Evolutionary conservation across 1,140 invertebrate species (phyloP).

Genomic region (Melanaphis sacchari): DNA sequence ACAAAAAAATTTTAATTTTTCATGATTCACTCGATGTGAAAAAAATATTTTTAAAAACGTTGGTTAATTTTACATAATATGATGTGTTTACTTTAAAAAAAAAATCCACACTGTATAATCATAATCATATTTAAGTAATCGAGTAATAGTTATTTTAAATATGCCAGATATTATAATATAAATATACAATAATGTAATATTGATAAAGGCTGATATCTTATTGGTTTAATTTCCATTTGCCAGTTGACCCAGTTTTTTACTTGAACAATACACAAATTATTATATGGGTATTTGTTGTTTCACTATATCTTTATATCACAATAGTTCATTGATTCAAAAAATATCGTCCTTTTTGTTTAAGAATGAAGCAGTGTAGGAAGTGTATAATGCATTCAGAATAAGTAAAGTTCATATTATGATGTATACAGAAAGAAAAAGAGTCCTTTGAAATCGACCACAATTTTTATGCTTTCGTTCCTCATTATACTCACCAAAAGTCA

Average conservation of each 20-base stretch:
- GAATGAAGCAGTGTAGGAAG: background rate
- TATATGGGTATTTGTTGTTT: background rate
- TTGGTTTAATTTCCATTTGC: background rate
- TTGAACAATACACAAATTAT: background rate
- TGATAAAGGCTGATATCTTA: background rate
- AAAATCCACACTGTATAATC: too few species aligned
- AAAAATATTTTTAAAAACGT: too few species aligned
- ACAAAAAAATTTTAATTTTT: too few species aligned
- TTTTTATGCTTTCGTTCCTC: background rate
- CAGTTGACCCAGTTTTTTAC: background rate
- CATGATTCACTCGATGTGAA: too few species aligned
- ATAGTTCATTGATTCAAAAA: background rate
- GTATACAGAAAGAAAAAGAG: background rate
- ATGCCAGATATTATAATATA: background rate
- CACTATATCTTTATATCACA: background rate
- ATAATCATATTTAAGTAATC: too few species aligned
- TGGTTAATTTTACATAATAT: too few species aligned
- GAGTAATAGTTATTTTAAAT: too few species aligned
- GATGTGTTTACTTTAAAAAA: too few species aligned
- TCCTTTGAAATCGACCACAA: background rate
- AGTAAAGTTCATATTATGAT: background rate
- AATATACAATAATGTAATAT: background rate
- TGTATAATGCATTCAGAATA: background rate
- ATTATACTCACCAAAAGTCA: background rate
- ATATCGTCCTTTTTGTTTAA: background rate